Evolutionary conservation across 2,113 vertebrate genomes (phyloP), one percentile per base, ranked within the genome.

Genomic region (Chamaea fasciata): DNA sequence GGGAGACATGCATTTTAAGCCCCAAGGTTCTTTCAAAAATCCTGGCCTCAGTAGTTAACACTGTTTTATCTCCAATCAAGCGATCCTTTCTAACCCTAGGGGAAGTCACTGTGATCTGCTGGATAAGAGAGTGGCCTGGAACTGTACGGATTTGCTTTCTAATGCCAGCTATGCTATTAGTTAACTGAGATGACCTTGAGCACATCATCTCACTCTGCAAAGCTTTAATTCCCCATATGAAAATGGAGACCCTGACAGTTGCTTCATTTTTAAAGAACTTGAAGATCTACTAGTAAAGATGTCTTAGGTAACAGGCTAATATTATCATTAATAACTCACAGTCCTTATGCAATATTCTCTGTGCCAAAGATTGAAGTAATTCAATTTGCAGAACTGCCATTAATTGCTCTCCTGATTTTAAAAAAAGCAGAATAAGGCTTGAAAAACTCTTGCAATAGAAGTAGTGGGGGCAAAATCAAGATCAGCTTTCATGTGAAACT

Each of bases 341-440:
- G 46, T 90, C 53, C 60, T 90, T 87, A 83, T 71, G 85, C 21
- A 87, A 80, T 90, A 84, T 80, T 87, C 64, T 94, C 89, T 76
- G 83, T 94, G 95, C 96, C 94, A 95, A 89, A 84, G 89, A 92
- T 73, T 93, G 92, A 94, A 97, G 92, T 94, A 37, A 91, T 95
- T 94, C 91, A 92, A 89, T 91, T 89, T 95, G 74, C 57, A 89
- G 89, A 95, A 79, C 91, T 85, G 81, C 80, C 50, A 92, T 95
- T 96, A 96, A 96, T 96, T 96, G 92, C 65, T 79, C 65, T 95
- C 77, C 84, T 91, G 27, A 65, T 95, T 76, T 89, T 82, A 65
- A 92, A 84, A 64, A 89, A 64, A 64, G 44, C 35, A 85, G 70
- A 89, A 56, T 44, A 91, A 78, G 56, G 28, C 37, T 84, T 53